Evolutionary conservation across 2,888 invertebrate species (phyloP).

Genomic region (Cosmia pyralina): DNA sequence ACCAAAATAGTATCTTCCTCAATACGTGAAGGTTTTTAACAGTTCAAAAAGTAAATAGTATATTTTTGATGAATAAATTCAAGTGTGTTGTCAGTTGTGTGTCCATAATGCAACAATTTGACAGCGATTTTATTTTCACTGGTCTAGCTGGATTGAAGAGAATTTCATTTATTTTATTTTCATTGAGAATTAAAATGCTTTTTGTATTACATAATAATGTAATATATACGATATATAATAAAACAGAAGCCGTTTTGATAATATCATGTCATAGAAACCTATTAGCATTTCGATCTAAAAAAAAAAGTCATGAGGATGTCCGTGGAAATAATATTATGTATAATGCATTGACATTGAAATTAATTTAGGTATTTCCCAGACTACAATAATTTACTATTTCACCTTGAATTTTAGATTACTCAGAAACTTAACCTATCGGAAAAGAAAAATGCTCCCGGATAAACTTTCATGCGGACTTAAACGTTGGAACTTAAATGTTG

Average conservation of each 20-base stretch:
- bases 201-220: background rate
- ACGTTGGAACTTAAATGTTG: no score
- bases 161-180: no score
- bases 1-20: background rate
- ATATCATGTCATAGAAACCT: constrained; percentile 4
- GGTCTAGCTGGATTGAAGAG: background rate
- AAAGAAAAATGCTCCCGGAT: constrained; percentile 9
- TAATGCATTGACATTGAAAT: constrained; percentile 46
- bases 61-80: background rate
- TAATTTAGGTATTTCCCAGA: constrained; percentile 47
- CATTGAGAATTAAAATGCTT: background rate
- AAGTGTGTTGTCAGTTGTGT: background rate
- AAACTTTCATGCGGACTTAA: background rate
- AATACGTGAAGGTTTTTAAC: no score
- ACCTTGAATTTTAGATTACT: constrained; percentile 51
- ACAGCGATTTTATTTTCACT: background rate
- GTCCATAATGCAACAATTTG: background rate
- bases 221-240: background rate
- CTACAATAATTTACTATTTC: constrained; percentile 15
- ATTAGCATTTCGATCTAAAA: constrained; percentile 21
- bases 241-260: constrained; percentile 25
- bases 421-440: background rate
- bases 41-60: no score
- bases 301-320: constrained; percentile 40
- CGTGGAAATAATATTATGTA: constrained; percentile 13